Evolutionary conservation across 2,888 invertebrate genomes (phyloP).

Genomic region (Drosophila mimetica): DNA sequence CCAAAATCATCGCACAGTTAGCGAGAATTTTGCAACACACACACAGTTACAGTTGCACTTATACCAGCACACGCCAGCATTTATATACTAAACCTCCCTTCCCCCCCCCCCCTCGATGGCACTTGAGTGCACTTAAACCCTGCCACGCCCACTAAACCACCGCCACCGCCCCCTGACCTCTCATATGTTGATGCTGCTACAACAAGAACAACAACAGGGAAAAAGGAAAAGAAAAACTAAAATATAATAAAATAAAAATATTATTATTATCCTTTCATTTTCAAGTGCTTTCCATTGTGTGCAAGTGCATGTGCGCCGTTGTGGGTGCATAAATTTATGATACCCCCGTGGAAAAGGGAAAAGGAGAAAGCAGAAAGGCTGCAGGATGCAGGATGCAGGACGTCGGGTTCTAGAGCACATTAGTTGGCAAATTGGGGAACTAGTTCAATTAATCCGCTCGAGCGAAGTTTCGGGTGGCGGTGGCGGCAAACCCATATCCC

Average conservation of each 20-base stretch:
- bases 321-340: conserved; percentile 16
- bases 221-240: conserved; percentile 27
- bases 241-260: conserved; percentile 49
- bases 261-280: conserved; percentile 55
- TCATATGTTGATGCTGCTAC: conserved; percentile 19
- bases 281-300: conserved; percentile 56
- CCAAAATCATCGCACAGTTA: conserved; percentile 45
- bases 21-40: conserved; percentile 34
- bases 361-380: conserved; percentile 1
- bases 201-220: too few relatives aligned
- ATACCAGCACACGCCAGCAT: not conserved
- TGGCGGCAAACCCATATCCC: not conserved
- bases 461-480: conserved; percentile 13
- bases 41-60: conserved; percentile 27
- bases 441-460: conserved; percentile 44
- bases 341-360: conserved; percentile 6
- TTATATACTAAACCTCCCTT: not conserved
- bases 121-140: conserved; percentile 42
- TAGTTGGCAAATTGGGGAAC: conserved; percentile 47
- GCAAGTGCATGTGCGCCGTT: conserved; percentile 5
- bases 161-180: conserved; percentile 22
- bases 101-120: conserved; percentile 19
- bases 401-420: conserved; percentile 23
- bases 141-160: conserved; percentile 16
- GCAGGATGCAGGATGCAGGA: conserved; percentile 15